A percentile compares a stretch with the other conserved stretches of the same genome.
Conservation (phyloP, 2,113 vertebrate genomes). For the Zosterops hypoxanthus region DNA sequence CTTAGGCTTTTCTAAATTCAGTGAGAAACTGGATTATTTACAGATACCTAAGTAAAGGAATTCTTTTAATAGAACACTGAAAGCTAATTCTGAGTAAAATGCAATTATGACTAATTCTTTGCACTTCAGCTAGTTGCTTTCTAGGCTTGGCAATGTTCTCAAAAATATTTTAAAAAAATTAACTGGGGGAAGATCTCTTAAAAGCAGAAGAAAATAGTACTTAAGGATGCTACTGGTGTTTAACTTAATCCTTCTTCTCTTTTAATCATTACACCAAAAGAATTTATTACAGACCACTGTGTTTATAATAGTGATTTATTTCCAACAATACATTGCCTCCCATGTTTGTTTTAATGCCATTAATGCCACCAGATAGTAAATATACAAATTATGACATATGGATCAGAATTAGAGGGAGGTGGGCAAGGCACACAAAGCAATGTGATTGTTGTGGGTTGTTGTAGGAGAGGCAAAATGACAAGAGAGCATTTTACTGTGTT, state of each 20-base stretch:
- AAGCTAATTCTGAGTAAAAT: slow-evolving; percentile 30
- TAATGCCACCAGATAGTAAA: not conserved
- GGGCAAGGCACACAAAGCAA: not conserved
- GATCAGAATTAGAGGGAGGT: not conserved
- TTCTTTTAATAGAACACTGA: not conserved
- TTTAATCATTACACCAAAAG: not conserved
- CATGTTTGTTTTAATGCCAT: not conserved
- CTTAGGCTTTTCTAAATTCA: not conserved
- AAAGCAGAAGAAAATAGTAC: not conserved
- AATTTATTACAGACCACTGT: not conserved
- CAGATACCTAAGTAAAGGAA: not conserved
- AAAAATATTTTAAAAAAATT: not conserved
- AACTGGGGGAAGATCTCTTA: not conserved
- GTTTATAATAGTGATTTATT: not conserved
- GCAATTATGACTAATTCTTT: not conserved
- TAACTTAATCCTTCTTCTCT: not conserved
- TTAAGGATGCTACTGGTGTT: not conserved
- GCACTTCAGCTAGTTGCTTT: not conserved
- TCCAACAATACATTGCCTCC: not conserved
- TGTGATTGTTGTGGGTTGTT: not conserved
- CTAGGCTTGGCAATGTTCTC: not conserved
- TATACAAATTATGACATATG: not conserved
- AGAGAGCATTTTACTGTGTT: not conserved
- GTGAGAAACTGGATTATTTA: slow-evolving; percentile 20
- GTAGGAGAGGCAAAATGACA: not conserved